Percentiles rank a stretch among this genome's conserved stretches.
These are phyloP conservation scores for Argyresthia goedartella DNA, from an alignment of 2,888 invertebrate species.

Conservation along the genomic window DNA sequence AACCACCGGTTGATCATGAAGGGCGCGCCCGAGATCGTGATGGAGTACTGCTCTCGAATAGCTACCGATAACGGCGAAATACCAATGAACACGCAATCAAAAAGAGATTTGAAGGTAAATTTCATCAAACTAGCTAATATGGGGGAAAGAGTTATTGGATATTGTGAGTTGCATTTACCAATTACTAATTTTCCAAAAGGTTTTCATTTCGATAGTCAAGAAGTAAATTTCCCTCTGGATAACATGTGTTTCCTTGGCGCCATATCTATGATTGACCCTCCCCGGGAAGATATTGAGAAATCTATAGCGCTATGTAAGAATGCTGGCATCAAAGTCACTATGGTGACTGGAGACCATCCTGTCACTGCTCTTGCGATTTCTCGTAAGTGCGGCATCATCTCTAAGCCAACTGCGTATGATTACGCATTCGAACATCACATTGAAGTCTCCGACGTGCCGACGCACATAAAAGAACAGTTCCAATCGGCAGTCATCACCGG, in stretches of 20 bases:
- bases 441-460: slow-evolving; percentile 60
- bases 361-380: slow-evolving; percentile 81
- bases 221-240: slow-evolving; percentile 76
- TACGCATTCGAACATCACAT: slow-evolving; percentile 74
- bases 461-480: slow-evolving; percentile 50
- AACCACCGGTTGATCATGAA: slow-evolving; percentile 78
- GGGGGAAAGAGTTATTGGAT: slow-evolving; percentile 89
- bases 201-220: slow-evolving; percentile 69
- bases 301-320: slow-evolving; percentile 76
- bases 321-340: slow-evolving; percentile 79
- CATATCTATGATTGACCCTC: slow-evolving; percentile 81
- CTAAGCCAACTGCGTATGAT: slow-evolving; percentile 76
- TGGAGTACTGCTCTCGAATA: slow-evolving; percentile 73
- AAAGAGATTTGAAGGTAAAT: slow-evolving; percentile 71
- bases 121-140: slow-evolving; percentile 85
- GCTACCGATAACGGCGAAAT: slow-evolving; percentile 67
- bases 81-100: slow-evolving; percentile 51
- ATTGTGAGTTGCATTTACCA: slow-evolving; percentile 79
- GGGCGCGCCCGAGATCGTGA: slow-evolving; percentile 79
- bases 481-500: slow-evolving; percentile 53
- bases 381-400: slow-evolving; percentile 75
- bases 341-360: slow-evolving; percentile 83
- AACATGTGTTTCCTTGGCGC: slow-evolving; percentile 73
- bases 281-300: slow-evolving; percentile 74
- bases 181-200: slow-evolving; percentile 56